These are phyloP conservation scores for Lepidocyrtinus sp. DNA, from an alignment of 2,888 invertebrate genomes.

Conservation along the genomic window DNA sequence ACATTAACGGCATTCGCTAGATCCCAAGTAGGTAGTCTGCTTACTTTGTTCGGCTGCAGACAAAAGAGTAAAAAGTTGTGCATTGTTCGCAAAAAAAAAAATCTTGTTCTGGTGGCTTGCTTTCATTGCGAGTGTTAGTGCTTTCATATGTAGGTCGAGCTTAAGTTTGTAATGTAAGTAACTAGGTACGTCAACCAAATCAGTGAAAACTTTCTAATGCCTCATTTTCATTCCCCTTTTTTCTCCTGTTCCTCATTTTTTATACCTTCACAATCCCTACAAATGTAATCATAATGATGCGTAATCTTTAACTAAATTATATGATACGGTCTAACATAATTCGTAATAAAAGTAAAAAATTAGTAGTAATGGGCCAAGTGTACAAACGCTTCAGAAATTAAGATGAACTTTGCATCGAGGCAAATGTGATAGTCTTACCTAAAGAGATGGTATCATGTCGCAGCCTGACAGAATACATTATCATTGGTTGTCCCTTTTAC, in stretches of 20 bases:
- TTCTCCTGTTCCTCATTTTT: neutral
- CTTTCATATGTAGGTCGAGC: neutral
- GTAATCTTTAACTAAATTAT: neutral
- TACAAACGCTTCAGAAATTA: too few species aligned
- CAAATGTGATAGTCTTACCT: too few species aligned
- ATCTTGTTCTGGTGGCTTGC: neutral
- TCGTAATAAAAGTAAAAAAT: neutral
- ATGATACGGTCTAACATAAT: neutral
- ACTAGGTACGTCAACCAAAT: too few species aligned
- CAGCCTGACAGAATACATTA: too few species aligned
- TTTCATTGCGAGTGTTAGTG: neutral
- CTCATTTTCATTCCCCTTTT: neutral
- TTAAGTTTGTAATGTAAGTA: too few species aligned
- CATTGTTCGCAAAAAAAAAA: neutral
- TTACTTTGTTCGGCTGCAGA: neutral
- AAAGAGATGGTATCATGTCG: too few species aligned
- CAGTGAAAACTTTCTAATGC: neutral
- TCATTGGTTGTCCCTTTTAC: too few species aligned
- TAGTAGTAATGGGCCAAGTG: too few species aligned
- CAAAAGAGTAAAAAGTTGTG: neutral
- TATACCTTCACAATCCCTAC: neutral
- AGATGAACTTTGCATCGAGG: too few species aligned
- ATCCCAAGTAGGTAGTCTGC: too few species aligned
- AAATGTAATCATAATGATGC: neutral
- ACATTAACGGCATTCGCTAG: too few species aligned